A percentile compares a stretch with the other conserved stretches of the same genome.
These are phyloP conservation scores for Platynereis dumerilii DNA, from an alignment of 2,888 invertebrate species.

Conservation along the genomic window DNA sequence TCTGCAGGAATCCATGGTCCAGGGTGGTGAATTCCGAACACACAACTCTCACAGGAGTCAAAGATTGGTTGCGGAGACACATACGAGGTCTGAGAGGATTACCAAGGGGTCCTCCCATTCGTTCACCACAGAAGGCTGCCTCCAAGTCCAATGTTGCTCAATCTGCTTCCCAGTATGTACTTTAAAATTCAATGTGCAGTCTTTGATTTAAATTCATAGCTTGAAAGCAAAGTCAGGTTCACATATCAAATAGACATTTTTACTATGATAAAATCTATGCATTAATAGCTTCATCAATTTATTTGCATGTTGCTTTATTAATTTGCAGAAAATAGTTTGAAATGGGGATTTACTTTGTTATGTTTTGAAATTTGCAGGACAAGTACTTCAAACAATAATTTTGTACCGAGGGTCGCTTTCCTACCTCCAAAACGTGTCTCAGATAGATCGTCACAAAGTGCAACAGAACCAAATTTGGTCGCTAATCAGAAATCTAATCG, in stretches of 20 bases:
- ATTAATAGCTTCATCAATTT: too few species aligned
- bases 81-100: constrained; percentile 51
- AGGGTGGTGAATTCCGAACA: constrained; percentile 77
- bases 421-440: too few species aligned
- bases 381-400: too few species aligned
- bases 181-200: neutral
- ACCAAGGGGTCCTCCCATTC: constrained; percentile 19
- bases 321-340: too few species aligned
- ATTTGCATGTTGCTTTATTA: too few species aligned
- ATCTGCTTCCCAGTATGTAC: constrained; percentile 7
- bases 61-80: constrained; percentile 55
- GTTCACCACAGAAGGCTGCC: constrained; percentile 8
- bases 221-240: constrained; percentile 11
- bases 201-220: constrained; percentile 10
- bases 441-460: too few species aligned
- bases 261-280: constrained; percentile 18
- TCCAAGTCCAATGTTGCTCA: constrained; percentile 10
- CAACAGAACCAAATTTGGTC: too few species aligned
- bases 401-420: too few species aligned
- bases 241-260: neutral
- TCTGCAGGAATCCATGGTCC: constrained; percentile 81
- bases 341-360: too few species aligned
- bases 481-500: too few species aligned
- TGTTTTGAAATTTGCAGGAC: too few species aligned
- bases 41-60: constrained; percentile 50